Evolutionary conservation across 2,113 vertebrate species (phyloP).

Genomic region (Noturus placidus): DNA sequence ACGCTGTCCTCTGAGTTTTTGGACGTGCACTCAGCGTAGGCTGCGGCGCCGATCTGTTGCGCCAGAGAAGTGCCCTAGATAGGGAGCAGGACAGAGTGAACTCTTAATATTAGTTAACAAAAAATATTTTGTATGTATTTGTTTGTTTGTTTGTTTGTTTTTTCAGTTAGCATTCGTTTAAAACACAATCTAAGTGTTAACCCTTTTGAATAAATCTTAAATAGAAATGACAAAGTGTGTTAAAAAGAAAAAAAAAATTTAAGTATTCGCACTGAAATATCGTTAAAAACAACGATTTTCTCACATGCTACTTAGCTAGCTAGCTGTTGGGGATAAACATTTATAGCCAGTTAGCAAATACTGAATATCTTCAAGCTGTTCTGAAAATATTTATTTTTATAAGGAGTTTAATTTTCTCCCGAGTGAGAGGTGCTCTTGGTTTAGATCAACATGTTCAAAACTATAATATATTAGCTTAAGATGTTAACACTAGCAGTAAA

Average conservation of each 20-base stretch:
- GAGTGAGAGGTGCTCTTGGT: neutral
- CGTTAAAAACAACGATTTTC: neutral
- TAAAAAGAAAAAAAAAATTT: neutral
- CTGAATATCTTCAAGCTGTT: neutral
- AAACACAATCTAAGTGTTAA: no score
- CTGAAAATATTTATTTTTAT: no score
- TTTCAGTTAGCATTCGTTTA: neutral
- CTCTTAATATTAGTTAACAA: no score
- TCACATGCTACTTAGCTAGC: neutral
- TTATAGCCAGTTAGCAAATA: neutral
- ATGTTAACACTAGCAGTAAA: neutral
- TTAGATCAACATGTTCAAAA: neutral
- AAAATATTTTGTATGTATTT: no score
- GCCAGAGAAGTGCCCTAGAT: slow-evolving; percentile 84
- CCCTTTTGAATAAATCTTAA: neutral
- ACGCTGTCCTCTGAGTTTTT: slow-evolving; percentile 92
- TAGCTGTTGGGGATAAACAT: neutral
- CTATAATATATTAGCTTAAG: neutral
- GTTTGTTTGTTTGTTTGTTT: neutral
- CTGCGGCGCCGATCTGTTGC: slow-evolving; percentile 86
- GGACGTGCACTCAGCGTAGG: slow-evolving; percentile 92
- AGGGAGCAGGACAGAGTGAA: slow-evolving; percentile 17
- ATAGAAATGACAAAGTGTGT: no score
- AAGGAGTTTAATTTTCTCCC: neutral
- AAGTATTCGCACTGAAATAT: neutral